Base-by-base conservation (phyloP, 2,113 vertebrate species). In the Lamprotornis superbus region DNA sequence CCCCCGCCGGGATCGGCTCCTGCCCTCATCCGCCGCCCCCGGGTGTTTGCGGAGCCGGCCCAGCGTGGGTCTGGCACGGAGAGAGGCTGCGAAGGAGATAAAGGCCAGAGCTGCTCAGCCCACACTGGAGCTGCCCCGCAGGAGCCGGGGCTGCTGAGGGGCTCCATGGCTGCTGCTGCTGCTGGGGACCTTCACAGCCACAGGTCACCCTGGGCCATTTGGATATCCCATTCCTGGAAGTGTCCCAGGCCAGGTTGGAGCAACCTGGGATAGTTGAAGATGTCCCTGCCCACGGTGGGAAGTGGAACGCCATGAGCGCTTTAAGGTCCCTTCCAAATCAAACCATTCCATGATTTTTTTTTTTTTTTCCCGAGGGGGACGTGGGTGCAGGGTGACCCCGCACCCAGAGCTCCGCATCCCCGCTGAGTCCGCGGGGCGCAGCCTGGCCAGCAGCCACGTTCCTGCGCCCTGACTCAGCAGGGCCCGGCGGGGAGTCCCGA, bases 391-490 rank as follows among this genome's bases (percentile, higher is more conserved):
- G 61, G 44, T 87, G 49, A 73, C 25, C 71, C 67, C 23, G 2
- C 50, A 46, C 13, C 40, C 71, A n/a, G 40, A 57, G 39, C 84
- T 37, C 50, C 5, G 2, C 80, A 7, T 52, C 70, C 75, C 63
- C 16, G 27, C 59, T n/a, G 88, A 11, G 4, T 31, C 55, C 3
- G 13, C 12, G 42, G 89, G 94, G 91, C 17, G n/a, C 90, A 89
- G 91, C 81, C 80, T 84, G 95, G 96, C 90, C n/a, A 2, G 4
- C 21, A 2, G 94, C 96, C 93, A 64, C 91, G 85, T 96, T 96
- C 96, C 83, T 84, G 52, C 65, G 33, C 64, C 89, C 83, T 96
- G 97, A 95, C 94, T 96, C 97, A 96, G 92, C 88, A 46, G 84
- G 50, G 78, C 87, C 78, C 37, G 56, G 24, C 75, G 18, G 80